Evolutionary conservation across 2,113 vertebrate genomes (phyloP).

Genomic region (Mus spicilegus): DNA sequence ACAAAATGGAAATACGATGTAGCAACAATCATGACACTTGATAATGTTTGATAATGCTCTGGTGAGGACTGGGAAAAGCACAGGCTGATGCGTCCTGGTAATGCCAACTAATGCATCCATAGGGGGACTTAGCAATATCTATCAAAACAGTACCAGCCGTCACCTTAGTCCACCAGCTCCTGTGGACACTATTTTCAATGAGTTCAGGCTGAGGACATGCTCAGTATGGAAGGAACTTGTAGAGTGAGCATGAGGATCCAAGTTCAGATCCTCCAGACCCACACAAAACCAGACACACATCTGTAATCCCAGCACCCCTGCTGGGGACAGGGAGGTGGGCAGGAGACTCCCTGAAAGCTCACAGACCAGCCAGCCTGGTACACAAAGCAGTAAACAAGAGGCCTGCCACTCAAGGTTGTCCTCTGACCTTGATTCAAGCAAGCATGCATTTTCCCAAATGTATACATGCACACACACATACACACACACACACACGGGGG

Average conservation of each 20-base stretch:
- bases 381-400: background rate
- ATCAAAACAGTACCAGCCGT: background rate
- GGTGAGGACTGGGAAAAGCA: background rate
- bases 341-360: background rate
- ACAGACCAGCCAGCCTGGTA: background rate
- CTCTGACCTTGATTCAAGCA: background rate
- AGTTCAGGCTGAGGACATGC: background rate
- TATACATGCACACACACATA: rapidly evolving
- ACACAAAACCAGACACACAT: background rate
- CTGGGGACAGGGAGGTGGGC: no score
- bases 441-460: no score
- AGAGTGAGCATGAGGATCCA: background rate
- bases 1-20: constrained; percentile 30
- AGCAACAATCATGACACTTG: background rate
- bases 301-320: background rate
- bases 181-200: background rate
- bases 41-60: background rate
- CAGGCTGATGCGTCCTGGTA: background rate
- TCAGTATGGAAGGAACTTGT: background rate
- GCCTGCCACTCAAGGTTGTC: background rate
- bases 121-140: background rate
- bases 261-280: background rate
- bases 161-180: background rate
- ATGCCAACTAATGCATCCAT: background rate
- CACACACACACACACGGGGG: background rate